Conservation (phyloP, 2,113 vertebrate species). For the Albula glossodonta region DNA sequence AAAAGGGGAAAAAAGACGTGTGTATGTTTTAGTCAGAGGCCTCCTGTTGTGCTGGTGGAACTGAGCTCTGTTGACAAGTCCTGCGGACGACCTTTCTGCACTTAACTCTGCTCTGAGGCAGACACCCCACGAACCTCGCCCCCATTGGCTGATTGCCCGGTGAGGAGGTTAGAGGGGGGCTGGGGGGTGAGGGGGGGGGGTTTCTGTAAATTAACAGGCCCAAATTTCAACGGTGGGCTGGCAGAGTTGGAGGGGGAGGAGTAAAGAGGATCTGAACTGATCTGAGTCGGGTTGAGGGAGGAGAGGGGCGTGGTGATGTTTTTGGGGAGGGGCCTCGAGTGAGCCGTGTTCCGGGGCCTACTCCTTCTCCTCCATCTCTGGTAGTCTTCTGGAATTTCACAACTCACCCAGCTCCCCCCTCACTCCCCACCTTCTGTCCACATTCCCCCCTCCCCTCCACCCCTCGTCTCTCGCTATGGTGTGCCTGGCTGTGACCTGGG, state of each 20-base stretch:
- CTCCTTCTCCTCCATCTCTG: conserved; percentile 56
- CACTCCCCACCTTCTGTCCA: no score
- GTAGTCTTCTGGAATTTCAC: conserved; percentile 61
- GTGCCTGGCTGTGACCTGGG: not conserved
- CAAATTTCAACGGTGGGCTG: conserved; percentile 27
- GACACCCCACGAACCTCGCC: conserved; percentile 26
- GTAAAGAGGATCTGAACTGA: not conserved
- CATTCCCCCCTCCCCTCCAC: no score
- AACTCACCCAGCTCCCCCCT: not conserved
- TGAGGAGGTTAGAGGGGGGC: conserved; percentile 30
- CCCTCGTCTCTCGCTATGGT: conserved; percentile 52
- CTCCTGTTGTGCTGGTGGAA: not conserved
- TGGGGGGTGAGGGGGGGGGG: conserved; percentile 26
- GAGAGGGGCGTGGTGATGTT: conserved; percentile 9
- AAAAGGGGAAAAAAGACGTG: no score
- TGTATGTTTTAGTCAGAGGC: not conserved
- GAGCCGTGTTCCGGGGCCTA: not conserved
- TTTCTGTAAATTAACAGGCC: not conserved
- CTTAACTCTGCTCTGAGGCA: not conserved
- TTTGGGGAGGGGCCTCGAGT: conserved; percentile 26
- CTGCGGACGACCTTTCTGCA: not conserved
- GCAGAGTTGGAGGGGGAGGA: conserved; percentile 1
- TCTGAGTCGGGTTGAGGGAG: not conserved
- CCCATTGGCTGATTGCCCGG: conserved; percentile 31
- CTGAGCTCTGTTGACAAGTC: not conserved